Percentiles rank a stretch among this genome's conserved stretches.
These are phyloP conservation scores for Synodontis membranacea DNA, from an alignment of 2,113 vertebrate genomes.

Conservation along the genomic window DNA sequence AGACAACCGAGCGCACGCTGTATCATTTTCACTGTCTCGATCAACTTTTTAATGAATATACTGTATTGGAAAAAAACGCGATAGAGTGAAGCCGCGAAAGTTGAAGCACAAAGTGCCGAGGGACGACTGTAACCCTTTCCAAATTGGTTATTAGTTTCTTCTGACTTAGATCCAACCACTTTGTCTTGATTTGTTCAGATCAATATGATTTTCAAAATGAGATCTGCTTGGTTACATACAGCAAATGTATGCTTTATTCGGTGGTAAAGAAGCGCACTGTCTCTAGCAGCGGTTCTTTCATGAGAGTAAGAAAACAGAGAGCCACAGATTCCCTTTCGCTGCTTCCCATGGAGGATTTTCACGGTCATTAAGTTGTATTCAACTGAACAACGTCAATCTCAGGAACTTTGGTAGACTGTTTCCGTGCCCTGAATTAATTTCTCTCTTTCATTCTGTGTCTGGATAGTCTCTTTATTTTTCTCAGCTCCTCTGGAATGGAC, in stretches of 20 bases:
- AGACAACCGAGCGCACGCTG: too few species aligned
- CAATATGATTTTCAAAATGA: neutral
- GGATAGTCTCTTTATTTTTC: conserved; percentile 1
- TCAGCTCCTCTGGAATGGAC: neutral
- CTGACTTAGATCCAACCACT: neutral
- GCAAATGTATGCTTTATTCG: neutral
- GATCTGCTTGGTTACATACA: neutral
- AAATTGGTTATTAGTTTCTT: too few species aligned
- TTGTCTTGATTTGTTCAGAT: neutral
- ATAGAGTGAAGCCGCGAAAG: too few species aligned
- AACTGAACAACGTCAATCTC: conserved; percentile 12
- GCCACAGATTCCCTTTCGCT: neutral
- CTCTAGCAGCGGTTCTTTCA: neutral
- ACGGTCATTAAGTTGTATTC: conserved; percentile 37
- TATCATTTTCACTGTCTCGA: too few species aligned
- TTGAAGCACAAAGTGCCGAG: too few species aligned
- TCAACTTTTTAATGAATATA: too few species aligned
- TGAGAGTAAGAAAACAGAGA: neutral
- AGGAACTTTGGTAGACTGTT: conserved; percentile 11
- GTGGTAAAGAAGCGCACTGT: neutral
- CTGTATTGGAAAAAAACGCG: too few species aligned
- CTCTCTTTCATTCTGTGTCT: conserved; percentile 1
- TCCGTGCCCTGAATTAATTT: conserved; percentile 27
- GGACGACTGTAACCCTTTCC: too few species aligned
- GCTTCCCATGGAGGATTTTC: conserved; percentile 26